phyloP scores from a whole-genome alignment of 2,888 invertebrate genomes.

The Petrolisthes cinctipes region DNA sequence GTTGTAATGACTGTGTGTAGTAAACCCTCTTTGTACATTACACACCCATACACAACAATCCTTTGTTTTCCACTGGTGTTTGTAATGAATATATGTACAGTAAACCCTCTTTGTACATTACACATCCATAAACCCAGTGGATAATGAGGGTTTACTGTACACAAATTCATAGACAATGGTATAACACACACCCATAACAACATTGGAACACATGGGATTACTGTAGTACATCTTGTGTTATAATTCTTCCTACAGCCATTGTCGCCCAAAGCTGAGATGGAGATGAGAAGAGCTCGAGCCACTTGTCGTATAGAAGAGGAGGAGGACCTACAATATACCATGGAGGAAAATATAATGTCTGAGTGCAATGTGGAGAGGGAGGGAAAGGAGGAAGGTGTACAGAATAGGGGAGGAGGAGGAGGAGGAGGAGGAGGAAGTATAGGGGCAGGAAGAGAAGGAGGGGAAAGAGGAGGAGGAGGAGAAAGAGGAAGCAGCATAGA shows the following conservation, averaged over 20 bases:
- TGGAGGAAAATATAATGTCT: constrained; percentile 41
- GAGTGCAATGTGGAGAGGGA: constrained; percentile 20
- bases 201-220: too few species aligned
- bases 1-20: too few species aligned
- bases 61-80: too few species aligned
- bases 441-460: constrained; percentile 14
- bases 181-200: too few species aligned
- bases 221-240: not conserved
- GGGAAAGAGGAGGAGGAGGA: constrained; percentile 16
- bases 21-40: too few species aligned
- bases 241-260: constrained; percentile 51
- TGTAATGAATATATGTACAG: too few species aligned
- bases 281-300: constrained; percentile 45
- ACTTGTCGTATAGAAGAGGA: constrained; percentile 53
- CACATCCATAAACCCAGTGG: too few species aligned
- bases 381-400: not conserved
- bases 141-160: too few species aligned
- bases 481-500: not conserved
- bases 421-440: constrained; percentile 15
- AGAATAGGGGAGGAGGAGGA: constrained; percentile 5
- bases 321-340: constrained; percentile 55
- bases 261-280: constrained; percentile 59
- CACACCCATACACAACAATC: too few species aligned
- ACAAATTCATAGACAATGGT: too few species aligned
- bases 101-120: too few species aligned